A percentile compares a stretch with the other conserved stretches of the same genome.
These are phyloP conservation scores for Alcis repandata DNA, from an alignment of 2,888 invertebrate genomes.

Conservation along the genomic window DNA sequence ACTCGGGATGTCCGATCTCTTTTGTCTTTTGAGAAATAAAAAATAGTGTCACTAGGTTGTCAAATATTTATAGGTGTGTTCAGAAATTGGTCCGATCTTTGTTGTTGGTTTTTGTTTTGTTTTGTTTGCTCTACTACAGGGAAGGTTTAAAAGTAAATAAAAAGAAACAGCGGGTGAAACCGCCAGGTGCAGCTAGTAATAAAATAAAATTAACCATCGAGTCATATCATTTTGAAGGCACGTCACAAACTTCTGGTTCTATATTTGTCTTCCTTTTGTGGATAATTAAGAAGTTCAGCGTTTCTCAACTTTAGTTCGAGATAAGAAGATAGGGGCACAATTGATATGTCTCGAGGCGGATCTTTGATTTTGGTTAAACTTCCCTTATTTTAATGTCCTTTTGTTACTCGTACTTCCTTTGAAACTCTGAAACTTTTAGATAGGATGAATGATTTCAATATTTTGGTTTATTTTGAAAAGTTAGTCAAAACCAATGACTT, in stretches of 20 bases:
- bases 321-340: slow-evolving; percentile 28
- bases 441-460: neutral
- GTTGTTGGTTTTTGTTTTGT: too few species aligned
- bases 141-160: too few species aligned
- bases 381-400: slow-evolving; percentile 4
- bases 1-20: too few species aligned
- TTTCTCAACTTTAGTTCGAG: slow-evolving; percentile 18
- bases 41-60: too few species aligned
- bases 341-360: slow-evolving; percentile 23
- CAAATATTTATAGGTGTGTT: too few species aligned
- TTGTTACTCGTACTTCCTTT: slow-evolving; percentile 13
- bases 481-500: too few species aligned
- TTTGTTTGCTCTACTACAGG: too few species aligned
- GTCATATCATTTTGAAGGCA: neutral
- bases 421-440: slow-evolving; percentile 13
- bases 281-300: slow-evolving; percentile 30
- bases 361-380: slow-evolving; percentile 18
- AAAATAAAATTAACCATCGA: too few species aligned
- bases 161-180: too few species aligned
- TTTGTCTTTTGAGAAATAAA: too few species aligned
- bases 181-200: too few species aligned
- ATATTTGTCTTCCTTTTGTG: slow-evolving; percentile 24
- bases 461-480: neutral
- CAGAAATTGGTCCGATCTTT: too few species aligned
- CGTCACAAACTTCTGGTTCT: slow-evolving; percentile 20